Conservation (phyloP, 2,888 invertebrate species). For the Epiblema foenella region DNA sequence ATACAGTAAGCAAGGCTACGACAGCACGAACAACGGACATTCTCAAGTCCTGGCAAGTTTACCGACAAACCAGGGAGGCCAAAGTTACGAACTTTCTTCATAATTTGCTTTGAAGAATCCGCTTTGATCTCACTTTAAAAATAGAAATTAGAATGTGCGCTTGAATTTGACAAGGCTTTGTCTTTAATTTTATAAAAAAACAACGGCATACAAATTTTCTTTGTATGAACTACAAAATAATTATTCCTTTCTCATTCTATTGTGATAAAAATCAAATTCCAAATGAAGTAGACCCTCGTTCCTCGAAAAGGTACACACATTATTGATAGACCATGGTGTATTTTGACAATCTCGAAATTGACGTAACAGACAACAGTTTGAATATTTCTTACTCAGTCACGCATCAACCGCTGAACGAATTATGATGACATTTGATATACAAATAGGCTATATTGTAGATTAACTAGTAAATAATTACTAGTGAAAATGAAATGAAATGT, state of each 20-base stretch:
- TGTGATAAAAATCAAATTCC: neutral
- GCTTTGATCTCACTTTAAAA: conserved; percentile 56
- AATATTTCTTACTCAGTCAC: too few species aligned
- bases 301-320: neutral
- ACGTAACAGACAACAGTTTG: too few species aligned
- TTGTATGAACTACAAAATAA: neutral
- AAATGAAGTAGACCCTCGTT: neutral
- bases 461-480: too few species aligned
- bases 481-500: too few species aligned
- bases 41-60: conserved; percentile 55
- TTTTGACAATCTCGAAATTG: neutral
- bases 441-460: too few species aligned
- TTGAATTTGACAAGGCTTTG: conserved; percentile 43
- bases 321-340: neutral
- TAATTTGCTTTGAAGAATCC: conserved; percentile 70
- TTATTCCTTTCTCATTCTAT: neutral
- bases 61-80: conserved; percentile 69
- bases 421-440: too few species aligned
- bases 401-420: too few species aligned
- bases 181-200: conserved; percentile 9
- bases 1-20: conserved; percentile 56
- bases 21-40: conserved; percentile 56
- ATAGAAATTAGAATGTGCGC: conserved; percentile 44
- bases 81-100: conserved; percentile 70
- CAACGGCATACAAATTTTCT: neutral